These are phyloP conservation scores for Drosophila borborema DNA, from an alignment of 2,888 invertebrate genomes.

Conservation along the genomic window DNA sequence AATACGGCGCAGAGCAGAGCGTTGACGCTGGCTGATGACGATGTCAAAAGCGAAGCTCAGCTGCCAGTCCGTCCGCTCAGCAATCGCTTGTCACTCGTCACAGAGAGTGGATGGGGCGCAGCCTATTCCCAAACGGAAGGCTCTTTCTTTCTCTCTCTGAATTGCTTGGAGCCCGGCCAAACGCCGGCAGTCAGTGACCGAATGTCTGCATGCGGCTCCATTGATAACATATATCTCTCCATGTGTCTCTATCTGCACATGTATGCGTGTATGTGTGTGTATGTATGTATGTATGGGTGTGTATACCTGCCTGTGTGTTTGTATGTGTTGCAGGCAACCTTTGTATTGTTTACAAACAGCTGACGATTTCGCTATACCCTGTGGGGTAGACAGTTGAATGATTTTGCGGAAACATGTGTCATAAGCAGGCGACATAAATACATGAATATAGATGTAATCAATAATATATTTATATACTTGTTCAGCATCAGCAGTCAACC, in stretches of 20 bases:
- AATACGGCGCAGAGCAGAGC: constrained; percentile 30
- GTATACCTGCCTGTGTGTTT: constrained; percentile 5
- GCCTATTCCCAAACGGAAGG: constrained; percentile 12
- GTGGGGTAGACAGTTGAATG: not conserved
- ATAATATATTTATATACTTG: not conserved
- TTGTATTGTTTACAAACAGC: constrained; percentile 76
- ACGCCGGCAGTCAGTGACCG: constrained; percentile 42
- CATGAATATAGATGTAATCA: not conserved
- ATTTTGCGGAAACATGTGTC: not conserved
- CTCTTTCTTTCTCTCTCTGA: not conserved
- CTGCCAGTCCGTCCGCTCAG: constrained; percentile 8
- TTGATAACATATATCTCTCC: constrained; percentile 49
- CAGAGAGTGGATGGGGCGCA: constrained; percentile 7
- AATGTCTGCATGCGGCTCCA: constrained; percentile 31
- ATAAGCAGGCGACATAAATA: not conserved
- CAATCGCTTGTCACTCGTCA: constrained; percentile 19
- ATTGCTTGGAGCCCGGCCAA: constrained; percentile 9
- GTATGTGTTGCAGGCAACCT: constrained; percentile 29
- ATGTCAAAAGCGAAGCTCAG: constrained; percentile 43
- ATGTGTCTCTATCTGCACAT: constrained; percentile 11
- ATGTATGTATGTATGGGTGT: not conserved
- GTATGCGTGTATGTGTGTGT: constrained; percentile 7
- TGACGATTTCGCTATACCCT: constrained; percentile 31
- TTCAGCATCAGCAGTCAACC: not conserved
- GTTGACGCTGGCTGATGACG: constrained; percentile 25